phyloP scores from a whole-genome alignment of 2,888 invertebrate species.

The Pharmacophagus antenor region DNA sequence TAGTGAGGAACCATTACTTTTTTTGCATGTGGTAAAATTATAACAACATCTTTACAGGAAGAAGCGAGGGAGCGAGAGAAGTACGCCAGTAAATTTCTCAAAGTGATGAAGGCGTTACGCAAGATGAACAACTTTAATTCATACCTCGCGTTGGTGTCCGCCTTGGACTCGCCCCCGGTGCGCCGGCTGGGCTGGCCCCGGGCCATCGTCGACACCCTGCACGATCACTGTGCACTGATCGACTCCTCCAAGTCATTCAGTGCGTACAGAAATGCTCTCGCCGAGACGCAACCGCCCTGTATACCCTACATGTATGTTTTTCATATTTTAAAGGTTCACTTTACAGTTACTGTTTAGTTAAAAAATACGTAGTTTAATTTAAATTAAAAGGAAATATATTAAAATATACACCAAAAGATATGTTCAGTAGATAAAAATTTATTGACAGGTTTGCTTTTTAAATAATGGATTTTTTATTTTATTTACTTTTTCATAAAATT shows the following conservation, averaged over 20 bases:
- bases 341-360: too few relatives aligned
- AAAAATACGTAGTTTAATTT: too few relatives aligned
- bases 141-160: conserved; percentile 96
- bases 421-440: too few relatives aligned
- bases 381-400: too few relatives aligned
- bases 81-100: conserved; percentile 96
- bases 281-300: conserved; percentile 97
- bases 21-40: not conserved
- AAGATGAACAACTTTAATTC: conserved; percentile 99
- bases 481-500: not conserved
- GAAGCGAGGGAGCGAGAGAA: conserved; percentile 98
- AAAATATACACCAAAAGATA: too few relatives aligned
- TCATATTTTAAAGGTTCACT: not conserved
- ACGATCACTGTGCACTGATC: conserved; percentile 97
- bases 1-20: not conserved
- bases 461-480: not conserved
- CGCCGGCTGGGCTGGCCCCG: conserved; percentile 96
- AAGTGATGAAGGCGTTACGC: conserved; percentile 98
- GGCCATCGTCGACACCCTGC: conserved; percentile 93
- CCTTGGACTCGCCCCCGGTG: conserved; percentile 97
- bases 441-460: too few relatives aligned
- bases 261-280: conserved; percentile 96
- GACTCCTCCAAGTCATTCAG: conserved; percentile 99
- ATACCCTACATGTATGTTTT: conserved; percentile 99
- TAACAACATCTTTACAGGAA: conserved; percentile 53